Evolutionary conservation across 1,140 invertebrate genomes (phyloP).

Genomic region (Drosophila guanche): DNA sequence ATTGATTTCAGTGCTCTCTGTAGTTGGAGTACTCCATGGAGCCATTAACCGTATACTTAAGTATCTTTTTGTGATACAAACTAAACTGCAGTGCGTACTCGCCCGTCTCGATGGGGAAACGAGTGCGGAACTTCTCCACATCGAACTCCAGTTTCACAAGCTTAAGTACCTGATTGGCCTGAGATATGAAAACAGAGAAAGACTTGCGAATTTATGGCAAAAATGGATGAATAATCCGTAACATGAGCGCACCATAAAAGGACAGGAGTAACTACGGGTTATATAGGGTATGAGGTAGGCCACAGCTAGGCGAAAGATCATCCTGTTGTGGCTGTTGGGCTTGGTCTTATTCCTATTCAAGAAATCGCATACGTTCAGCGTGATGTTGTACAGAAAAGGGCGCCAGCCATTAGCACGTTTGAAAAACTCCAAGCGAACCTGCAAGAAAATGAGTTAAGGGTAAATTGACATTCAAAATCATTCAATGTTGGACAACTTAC

Average conservation of each 20-base stretch:
- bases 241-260: background rate
- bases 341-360: slow-evolving; percentile 1
- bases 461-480: background rate
- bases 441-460: too few species aligned
- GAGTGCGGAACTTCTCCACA: slow-evolving; percentile 4
- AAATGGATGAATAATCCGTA: too few species aligned
- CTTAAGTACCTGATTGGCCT: background rate
- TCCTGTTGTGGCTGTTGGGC: background rate
- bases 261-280: background rate
- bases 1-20: background rate
- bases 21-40: slow-evolving; percentile 12
- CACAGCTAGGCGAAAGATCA: background rate
- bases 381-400: slow-evolving; percentile 16
- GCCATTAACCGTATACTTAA: background rate
- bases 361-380: slow-evolving; percentile 8
- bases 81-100: slow-evolving; percentile 17
- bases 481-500: background rate
- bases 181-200: background rate
- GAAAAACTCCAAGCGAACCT: slow-evolving; percentile 20
- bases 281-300: slow-evolving; percentile 22
- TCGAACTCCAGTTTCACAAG: slow-evolving; percentile 8
- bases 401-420: slow-evolving; percentile 27
- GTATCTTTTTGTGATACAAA: slow-evolving; percentile 12
- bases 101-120: slow-evolving; percentile 22
- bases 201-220: too few species aligned